Base-by-base conservation (phyloP, 2,113 vertebrate species). In the Siniperca knerii region DNA sequence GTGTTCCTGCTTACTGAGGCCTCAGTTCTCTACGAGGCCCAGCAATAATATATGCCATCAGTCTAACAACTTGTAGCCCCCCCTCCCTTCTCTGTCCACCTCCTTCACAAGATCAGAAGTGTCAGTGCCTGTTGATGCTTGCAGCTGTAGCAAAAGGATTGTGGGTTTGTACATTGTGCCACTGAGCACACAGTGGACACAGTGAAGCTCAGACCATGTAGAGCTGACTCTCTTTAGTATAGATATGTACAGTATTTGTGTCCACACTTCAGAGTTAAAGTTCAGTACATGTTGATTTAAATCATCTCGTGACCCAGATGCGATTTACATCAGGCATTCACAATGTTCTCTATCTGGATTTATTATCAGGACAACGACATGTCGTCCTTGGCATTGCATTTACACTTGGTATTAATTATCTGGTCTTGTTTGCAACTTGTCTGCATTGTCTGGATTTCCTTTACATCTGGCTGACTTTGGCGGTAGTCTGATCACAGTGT, bases 1-100 rank as follows among this genome's bases (percentile, higher is more conserved):
- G 66, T 75, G 78, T 87, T 89, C 75, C 33, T 84, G 82, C 76
- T 79, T 57, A 77, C 55, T 84, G 74, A 77, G 91, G 91, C 87
- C 89, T 90, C 89, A 18, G 70, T 57, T 77, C 84, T 86, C 66
- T 79, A 61, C 2, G 13, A 89, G 76, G 67, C 80, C 65, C 65
- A 35, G 67, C 44, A 20, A 62, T 57, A 73, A 71, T 57, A 57
- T 54, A 50, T 48, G 54, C 50, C 48, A 58, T 46, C 65, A 76
- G 75, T 67, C 40, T 50, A 69, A 80, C 77, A 73, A 40, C 65
- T 57, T 64, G 40, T 75, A 23, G 9, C 46, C 13, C 69, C 23
- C 67, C n/a, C 35, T 10, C 6, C 29, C 25, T 29, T 69, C 15
- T 37, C 46, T 18, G 55, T 70, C 50, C 37, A 79, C 79, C 81